These are phyloP conservation scores for Junonia oenone DNA, from an alignment of 2,888 invertebrate species.

Conservation along the genomic window DNA sequence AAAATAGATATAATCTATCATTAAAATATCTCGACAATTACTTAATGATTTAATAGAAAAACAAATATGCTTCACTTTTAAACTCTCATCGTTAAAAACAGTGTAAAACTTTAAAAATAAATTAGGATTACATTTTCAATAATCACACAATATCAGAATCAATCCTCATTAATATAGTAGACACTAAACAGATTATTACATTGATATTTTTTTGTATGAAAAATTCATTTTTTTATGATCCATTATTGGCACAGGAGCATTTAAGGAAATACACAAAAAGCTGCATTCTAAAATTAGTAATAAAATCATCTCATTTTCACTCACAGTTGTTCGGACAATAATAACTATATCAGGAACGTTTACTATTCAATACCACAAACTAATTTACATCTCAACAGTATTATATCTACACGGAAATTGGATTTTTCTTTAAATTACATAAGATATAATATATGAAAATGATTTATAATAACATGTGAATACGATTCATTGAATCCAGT, in stretches of 20 bases:
- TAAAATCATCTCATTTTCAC: conserved; percentile 27
- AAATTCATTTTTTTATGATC: conserved; percentile 5
- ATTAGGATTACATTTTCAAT: background rate
- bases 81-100: conserved; percentile 1
- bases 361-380: conserved; percentile 44
- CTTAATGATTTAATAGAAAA: background rate
- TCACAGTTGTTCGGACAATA: conserved; percentile 52
- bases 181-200: background rate
- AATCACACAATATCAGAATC: background rate
- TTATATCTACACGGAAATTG: conserved; percentile 27
- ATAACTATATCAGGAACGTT: conserved; percentile 53
- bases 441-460: background rate
- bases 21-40: background rate
- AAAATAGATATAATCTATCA: conserved; percentile 3
- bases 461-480: background rate
- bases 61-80: background rate
- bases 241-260: conserved; percentile 27
- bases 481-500: background rate
- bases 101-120: conserved; percentile 1
- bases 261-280: conserved; percentile 17
- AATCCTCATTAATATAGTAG: background rate
- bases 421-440: too few relatives aligned
- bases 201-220: background rate
- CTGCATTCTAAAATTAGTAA: conserved; percentile 23
- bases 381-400: conserved; percentile 39